Evolutionary conservation across 2,888 invertebrate genomes (phyloP), one percentile per base, ranked within the genome.

Genomic region (Ariolimax columbianus): DNA sequence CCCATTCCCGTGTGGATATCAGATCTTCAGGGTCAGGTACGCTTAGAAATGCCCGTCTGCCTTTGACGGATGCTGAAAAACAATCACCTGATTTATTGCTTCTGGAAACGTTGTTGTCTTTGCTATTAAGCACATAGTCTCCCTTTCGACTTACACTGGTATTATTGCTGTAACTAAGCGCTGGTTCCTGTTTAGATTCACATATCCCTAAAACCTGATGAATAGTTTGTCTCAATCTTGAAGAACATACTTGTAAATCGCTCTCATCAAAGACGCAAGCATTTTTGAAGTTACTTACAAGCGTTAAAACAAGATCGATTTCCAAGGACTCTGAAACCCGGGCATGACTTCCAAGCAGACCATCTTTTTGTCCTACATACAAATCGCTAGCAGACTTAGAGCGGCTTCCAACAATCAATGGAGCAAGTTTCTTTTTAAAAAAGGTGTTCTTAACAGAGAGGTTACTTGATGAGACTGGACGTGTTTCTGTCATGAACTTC

Each of bases 191-290:
- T 23, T 33, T 66, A 23, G 80, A 43, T 33, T 82, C 82, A n/a
- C 23, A 26, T 33, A 75, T 82, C 1, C 82, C 82, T 2, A 82
- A 23, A n/a, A 38, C 30, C 4, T 66, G 30, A 66, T 82, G 33
- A 17, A 82, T 63, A 14, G 17, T 4, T 17, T 66, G 59, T 43
- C 59, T 75, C 30, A 82, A 26, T n/a, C 33, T 38, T 0, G 55
- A 38, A 40, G 75, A 36, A 30, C 63, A 82, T 1, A 9, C 36
- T 14, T 9, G 30, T 26, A 55, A 7, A 40, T 82, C 77, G 36
- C 26, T 17, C 55, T 77, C 83, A 43, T 83, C 77, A 40, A 83
- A 77, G 26, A 68, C 70, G 33, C 63, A 83, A n/a, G 83, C 77
- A 68, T 38, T 36, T 38, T 83, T 77, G n/a, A 83, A 83, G 30